Conservation (phyloP, 2,113 vertebrate species). For the Urocolius indicus region DNA sequence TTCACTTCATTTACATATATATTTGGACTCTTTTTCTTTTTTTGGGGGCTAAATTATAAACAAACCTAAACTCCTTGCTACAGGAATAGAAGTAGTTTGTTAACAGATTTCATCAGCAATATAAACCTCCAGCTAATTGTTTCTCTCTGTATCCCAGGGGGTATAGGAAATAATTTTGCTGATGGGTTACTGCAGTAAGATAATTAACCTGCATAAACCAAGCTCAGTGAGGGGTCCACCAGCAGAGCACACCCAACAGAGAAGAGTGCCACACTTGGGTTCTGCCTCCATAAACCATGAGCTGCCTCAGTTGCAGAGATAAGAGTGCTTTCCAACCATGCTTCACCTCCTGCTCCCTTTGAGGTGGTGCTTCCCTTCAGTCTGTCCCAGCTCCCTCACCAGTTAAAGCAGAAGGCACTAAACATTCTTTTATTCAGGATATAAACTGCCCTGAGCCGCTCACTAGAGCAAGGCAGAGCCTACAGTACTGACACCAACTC, state of each 20-base stretch:
- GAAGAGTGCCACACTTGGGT: too few species aligned
- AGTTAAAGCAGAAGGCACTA: not conserved
- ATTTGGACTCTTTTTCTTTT: not conserved
- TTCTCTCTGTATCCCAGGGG: not conserved
- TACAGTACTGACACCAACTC: not conserved
- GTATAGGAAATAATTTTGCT: not conserved
- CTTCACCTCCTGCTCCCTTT: not conserved
- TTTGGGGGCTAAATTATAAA: not conserved
- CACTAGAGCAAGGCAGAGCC: not conserved
- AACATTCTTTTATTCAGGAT: not conserved
- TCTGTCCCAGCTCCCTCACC: not conserved
- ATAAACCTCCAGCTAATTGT: not conserved
- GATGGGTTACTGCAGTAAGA: not conserved
- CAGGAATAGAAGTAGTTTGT: not conserved
- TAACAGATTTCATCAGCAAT: not conserved
- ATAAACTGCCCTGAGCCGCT: not conserved
- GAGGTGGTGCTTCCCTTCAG: not conserved
- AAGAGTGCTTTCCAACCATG: rapidly evolving
- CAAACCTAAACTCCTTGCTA: not conserved
- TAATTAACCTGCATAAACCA: not conserved
- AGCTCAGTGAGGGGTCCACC: not conserved
- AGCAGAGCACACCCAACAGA: not conserved
- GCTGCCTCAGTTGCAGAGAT: not conserved
- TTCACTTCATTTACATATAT: constrained; percentile 20
- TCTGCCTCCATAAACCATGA: not conserved